Evolutionary conservation across 2,888 invertebrate genomes (phyloP).

Genomic region (Drosophila maculinotata): DNA sequence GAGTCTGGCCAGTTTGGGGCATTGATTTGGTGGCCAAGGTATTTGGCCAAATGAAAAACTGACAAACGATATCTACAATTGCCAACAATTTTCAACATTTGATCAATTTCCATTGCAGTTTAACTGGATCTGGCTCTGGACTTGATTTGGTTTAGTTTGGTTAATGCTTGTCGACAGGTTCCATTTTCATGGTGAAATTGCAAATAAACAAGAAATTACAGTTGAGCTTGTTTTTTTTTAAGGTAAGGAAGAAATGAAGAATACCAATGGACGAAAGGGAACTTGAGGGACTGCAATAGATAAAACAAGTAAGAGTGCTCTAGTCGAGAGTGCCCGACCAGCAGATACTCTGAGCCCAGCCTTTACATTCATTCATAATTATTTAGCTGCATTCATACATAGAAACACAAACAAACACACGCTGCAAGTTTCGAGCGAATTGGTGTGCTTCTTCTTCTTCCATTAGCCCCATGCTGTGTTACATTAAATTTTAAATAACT

Average conservation of each 20-base stretch:
- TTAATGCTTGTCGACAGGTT: slow-evolving; percentile 16
- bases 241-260: not conserved
- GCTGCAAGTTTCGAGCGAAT: too few relatives aligned
- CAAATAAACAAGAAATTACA: not conserved
- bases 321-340: too few relatives aligned
- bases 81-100: slow-evolving; percentile 16
- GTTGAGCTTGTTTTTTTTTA: not conserved
- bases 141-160: slow-evolving; percentile 12
- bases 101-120: slow-evolving; percentile 30
- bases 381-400: too few relatives aligned
- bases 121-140: slow-evolving; percentile 16
- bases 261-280: not conserved
- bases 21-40: slow-evolving; percentile 32
- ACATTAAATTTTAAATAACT: too few relatives aligned
- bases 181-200: slow-evolving; percentile 38
- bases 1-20: slow-evolving; percentile 62
- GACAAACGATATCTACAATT: slow-evolving; percentile 9
- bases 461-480: too few relatives aligned
- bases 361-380: too few relatives aligned
- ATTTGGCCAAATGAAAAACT: slow-evolving; percentile 12
- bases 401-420: too few relatives aligned
- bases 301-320: too few relatives aligned
- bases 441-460: too few relatives aligned
- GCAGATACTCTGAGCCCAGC: too few relatives aligned
- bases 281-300: too few relatives aligned